A percentile compares a stretch with the other conserved stretches of the same genome.
Conservation (phyloP, 2,797 vertebrate species). For the Sandelia bainsii region DNA sequence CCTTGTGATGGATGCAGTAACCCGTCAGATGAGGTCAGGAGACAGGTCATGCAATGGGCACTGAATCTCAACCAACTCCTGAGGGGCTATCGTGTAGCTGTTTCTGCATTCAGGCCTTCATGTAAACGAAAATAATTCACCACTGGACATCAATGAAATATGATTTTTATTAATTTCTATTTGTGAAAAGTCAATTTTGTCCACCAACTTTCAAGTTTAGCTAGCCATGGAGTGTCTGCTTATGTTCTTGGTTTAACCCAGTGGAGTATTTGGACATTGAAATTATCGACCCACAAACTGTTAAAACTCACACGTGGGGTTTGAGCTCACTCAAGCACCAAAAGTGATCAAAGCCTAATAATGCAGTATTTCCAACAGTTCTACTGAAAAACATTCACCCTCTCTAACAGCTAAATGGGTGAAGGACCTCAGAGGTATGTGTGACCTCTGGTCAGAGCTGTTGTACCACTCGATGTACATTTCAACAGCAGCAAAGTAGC, state of each 20-base stretch:
- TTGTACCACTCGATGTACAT: background rate
- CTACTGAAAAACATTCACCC: constrained; percentile 11
- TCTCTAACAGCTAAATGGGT: background rate
- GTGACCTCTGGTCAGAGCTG: background rate
- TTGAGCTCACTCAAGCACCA: constrained; percentile 14
- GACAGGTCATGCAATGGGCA: background rate
- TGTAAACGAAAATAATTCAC: background rate
- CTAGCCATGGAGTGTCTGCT: background rate
- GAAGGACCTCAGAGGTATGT: background rate
- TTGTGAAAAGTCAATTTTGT: too few species aligned
- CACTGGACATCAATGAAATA: background rate
- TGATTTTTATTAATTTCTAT: background rate
- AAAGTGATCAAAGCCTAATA: constrained; percentile 34
- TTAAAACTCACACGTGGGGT: constrained; percentile 2
- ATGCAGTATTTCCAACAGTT: constrained; percentile 28
- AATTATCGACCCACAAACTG: constrained; percentile 15
- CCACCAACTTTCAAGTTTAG: background rate
- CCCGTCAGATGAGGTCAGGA: constrained; percentile 11
- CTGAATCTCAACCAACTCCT: constrained; percentile 1
- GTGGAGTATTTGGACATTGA: background rate
- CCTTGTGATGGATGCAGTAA: constrained; percentile 6
- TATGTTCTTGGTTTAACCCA: constrained; percentile 9
- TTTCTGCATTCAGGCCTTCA: constrained; percentile 20
- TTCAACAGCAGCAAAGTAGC: background rate
- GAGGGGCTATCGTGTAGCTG: background rate